phyloP scores from a whole-genome alignment of 2,797 vertebrate genomes.

The Lutjanus campechanus region DNA sequence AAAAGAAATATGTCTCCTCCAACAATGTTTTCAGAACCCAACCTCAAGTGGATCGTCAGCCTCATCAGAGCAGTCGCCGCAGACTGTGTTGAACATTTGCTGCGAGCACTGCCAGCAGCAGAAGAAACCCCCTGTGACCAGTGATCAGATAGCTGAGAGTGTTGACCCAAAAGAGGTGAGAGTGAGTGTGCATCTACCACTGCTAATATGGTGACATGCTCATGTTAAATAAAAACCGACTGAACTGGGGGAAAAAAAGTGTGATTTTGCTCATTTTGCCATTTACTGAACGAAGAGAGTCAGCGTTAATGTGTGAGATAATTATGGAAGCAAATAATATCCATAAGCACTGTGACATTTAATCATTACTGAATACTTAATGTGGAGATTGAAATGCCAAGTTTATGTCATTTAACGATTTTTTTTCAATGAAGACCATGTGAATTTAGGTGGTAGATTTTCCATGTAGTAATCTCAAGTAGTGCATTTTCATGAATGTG shows the following conservation, averaged over 20 bases:
- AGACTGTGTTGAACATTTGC: constrained; percentile 43
- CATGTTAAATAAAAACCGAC: constrained; percentile 15
- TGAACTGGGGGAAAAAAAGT: constrained; percentile 7
- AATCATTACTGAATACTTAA: neutral
- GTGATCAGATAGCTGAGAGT: constrained; percentile 47
- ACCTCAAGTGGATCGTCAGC: constrained; percentile 40
- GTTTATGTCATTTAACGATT: neutral
- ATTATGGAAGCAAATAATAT: neutral
- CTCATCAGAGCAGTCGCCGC: constrained; percentile 40
- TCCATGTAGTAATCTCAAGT: neutral
- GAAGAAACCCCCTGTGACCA: constrained; percentile 57
- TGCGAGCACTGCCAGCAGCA: constrained; percentile 55
- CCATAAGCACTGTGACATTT: neutral
- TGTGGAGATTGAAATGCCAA: neutral
- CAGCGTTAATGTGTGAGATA: neutral
- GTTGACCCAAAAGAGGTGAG: constrained; percentile 61
- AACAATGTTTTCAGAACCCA: constrained; percentile 50
- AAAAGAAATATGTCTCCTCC: constrained; percentile 9
- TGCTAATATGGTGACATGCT: constrained; percentile 9
- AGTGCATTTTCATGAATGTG: neutral
- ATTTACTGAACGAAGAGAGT: neutral
- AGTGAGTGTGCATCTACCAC: constrained; percentile 18
- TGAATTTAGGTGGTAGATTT: constrained; percentile 4
- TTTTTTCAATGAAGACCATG: neutral
- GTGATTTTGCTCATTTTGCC: constrained; percentile 13